phyloP scores from a whole-genome alignment of 64 coral and sea anemone species.

The Pocillopora verrucosa region DNA sequence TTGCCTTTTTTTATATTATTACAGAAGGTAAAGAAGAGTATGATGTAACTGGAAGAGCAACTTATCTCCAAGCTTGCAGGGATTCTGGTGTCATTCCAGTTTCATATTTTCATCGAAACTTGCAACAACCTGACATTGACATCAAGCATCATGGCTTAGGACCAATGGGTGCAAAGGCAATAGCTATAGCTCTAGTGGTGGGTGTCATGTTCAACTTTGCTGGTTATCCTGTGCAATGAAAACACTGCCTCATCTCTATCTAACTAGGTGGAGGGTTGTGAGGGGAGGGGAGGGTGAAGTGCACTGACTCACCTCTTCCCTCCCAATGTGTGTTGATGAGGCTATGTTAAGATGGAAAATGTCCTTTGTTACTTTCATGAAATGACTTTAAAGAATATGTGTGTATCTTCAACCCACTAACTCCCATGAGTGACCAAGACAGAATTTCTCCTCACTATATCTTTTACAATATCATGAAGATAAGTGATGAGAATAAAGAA shows the following conservation, averaged over 20 bases:
- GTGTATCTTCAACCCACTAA: too few species aligned
- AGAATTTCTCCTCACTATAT: too few species aligned
- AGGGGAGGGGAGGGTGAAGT: too few species aligned
- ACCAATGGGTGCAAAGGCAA: constrained; percentile 85
- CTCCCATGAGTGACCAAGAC: too few species aligned
- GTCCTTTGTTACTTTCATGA: too few species aligned
- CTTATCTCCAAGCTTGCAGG: constrained; percentile 92
- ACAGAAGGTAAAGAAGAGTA: constrained; percentile 97
- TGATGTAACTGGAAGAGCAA: constrained; percentile 91
- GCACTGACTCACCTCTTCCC: too few species aligned
- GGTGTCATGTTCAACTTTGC: neutral
- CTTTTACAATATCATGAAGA: too few species aligned
- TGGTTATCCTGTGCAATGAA: neutral
- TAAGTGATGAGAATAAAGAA: too few species aligned
- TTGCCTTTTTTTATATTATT: neutral
- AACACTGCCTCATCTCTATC: too few species aligned
- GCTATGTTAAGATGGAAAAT: neutral
- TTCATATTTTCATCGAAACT: constrained; percentile 90
- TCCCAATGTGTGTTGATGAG: neutral
- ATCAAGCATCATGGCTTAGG: constrained; percentile 98
- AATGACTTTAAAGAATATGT: too few species aligned
- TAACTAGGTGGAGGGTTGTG: neutral
- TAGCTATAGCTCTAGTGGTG: constrained; percentile 94
- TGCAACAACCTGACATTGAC: constrained; percentile 84
- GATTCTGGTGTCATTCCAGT: constrained; percentile 83